A percentile compares a stretch with the other conserved stretches of the same genome.
Conservation (phyloP, 2,797 vertebrate species). For the Picus viridis region DNA sequence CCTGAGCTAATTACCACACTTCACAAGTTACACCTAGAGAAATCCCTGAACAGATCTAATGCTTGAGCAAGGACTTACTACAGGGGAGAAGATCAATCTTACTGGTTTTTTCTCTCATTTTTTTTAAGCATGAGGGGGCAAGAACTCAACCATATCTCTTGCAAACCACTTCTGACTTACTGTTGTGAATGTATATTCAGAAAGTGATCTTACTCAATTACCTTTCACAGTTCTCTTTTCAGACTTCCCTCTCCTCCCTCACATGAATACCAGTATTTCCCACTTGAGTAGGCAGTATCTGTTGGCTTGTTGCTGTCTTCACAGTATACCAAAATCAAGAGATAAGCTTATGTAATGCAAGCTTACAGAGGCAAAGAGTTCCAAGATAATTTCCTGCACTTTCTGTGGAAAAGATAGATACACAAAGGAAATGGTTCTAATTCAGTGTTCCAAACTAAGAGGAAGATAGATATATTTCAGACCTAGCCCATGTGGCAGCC, state of each 20-base stretch:
- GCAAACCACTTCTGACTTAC: not conserved
- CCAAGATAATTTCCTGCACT: not conserved
- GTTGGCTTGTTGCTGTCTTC: not conserved
- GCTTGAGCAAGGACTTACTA: not conserved
- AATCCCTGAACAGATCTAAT: not conserved
- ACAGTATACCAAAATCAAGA: not conserved
- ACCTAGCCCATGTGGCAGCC: not conserved
- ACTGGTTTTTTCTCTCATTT: not conserved
- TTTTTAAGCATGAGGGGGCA: not conserved
- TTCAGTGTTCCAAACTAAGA: not conserved
- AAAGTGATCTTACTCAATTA: not conserved
- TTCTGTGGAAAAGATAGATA: not conserved
- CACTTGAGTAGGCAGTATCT: not conserved
- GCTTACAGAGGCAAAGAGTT: not conserved
- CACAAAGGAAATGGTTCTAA: not conserved
- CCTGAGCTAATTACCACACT: not conserved
- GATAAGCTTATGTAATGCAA: not conserved
- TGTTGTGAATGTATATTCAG: not conserved
- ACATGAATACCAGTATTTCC: not conserved
- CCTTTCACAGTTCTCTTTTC: not conserved
- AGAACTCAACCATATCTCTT: not conserved
- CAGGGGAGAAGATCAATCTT: not conserved
- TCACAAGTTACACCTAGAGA: not conserved
- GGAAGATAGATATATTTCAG: not conserved
- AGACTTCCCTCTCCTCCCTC: not conserved